Evolutionary conservation across 92 coral and sea anemone species (phyloP), one percentile per base, ranked within the genome.

Genomic region (Metridium senile): DNA sequence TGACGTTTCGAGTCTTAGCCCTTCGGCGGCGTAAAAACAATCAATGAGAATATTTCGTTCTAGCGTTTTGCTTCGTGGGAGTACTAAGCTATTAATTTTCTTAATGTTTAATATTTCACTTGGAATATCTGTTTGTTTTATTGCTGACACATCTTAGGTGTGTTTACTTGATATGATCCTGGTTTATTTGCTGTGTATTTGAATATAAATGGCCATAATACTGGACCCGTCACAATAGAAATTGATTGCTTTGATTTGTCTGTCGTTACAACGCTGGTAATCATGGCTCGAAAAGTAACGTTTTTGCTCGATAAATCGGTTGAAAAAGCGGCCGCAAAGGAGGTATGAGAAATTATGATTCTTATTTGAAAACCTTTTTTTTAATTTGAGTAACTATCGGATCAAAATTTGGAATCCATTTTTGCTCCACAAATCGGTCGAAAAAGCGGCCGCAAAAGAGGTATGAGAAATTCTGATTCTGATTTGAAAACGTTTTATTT

Each of bases 261-360:
- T 54, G 22, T 54, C 61, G n/a, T 8, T 22, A 17, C 26, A 2
- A 17, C 52, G 8, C 8, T 45, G n/a, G n/a, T 54, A 26, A 59
- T 9, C 32, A 73, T 73, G 78, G 78, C 78, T 29, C 66, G 56
- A 18, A 73, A 33, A 33, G 78, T 73, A 19, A 73, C 67, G 1
- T 73, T 73, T 58, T 39, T 33, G 28, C 32, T 73, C 43, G 78
- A 73, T 27, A 58, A 58, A 46, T 13, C 43, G 16, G n/a, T 34
- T n/a, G 78, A 73, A 27, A 58, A 34, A 33, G 56, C 53, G 33
- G 27, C 56, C 4, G 54, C 18, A 58, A 71, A 73, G 57, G 78
- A 73, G 68, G 68, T 73, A 73, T 57, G 78, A 9, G 13, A 26
- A 18, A 49, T n/a, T 54, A 3, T 54, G 49, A 39, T 39, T 39